Base-by-base conservation (phyloP, 2,113 vertebrate species). In the Syrmaticus mikado region DNA sequence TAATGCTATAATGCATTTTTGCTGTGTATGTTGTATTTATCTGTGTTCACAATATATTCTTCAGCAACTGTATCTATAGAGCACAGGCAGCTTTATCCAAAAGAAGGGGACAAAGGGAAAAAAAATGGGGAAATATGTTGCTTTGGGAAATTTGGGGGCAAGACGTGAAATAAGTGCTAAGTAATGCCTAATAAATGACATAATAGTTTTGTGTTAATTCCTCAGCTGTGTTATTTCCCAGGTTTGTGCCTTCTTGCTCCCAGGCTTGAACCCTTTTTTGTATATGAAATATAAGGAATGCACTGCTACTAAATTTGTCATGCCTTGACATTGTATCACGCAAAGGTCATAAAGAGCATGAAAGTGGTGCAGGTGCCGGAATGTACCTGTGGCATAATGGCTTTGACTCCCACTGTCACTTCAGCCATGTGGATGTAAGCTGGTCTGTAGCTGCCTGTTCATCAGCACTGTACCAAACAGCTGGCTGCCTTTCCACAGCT, bases 1-100 rank as follows among this genome's bases (percentile, higher is more conserved):
- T 95, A 95, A 93, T 91, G 66, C 85, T 96, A 72, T 91, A 82
- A 94, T 89, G 50, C 91, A 85, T 96, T 96, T 94, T 95, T 96
- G 95, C 94, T 76, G 92, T 96, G 89, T 95, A 92, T 72, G 82
- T 86, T 94, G 93, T 97, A 81, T 95, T 95, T 93, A 92, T 95
- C 95, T 89, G 90, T 94, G 90, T 95, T 95, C 95, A 94, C 61
- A 14, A 61, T 95, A 79, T 96, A 93, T 78, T 91, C 88, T 90
- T 89, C 79, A 89, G 92, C 90, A 90, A 93, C 90, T 90, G 86
- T 93, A 93, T 91, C 93, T 92, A 50, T 87, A 87, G 94, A 93
- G 90, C 95, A 97, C 77, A 85, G 91, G 87, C 92, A 93, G 90
- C 92, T 94, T 94, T 91, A 94, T 95, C 91, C 89, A 85, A 89